Percentiles rank a stretch among this genome's conserved stretches.
Evolutionary conservation across 2,797 vertebrate species (phyloP).

Genomic region (Pseudochirops cupreus): DNA sequence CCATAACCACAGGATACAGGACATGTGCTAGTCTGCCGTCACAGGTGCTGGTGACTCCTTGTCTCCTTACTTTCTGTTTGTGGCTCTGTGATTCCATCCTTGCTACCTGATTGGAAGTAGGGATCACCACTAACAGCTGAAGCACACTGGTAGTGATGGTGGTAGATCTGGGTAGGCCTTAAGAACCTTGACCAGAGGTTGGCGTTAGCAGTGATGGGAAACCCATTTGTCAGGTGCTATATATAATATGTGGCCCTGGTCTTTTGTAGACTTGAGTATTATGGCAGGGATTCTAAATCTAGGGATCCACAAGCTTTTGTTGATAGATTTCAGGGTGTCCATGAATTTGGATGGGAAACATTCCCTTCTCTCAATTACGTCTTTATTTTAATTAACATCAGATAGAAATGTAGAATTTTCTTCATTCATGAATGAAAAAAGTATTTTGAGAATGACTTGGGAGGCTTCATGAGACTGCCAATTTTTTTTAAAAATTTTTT

Average conservation of each 20-base stretch:
- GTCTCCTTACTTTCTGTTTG: neutral
- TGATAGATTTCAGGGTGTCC: neutral
- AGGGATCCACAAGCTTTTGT: neutral
- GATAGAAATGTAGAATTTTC: neutral
- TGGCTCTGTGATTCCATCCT: constrained; percentile 24
- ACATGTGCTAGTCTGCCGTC: neutral
- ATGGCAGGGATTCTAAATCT: no score
- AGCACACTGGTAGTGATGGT: neutral
- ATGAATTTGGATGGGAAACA: neutral
- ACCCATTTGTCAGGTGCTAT: neutral
- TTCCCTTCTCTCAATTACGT: neutral
- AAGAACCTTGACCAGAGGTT: no score
- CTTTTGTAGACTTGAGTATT: constrained; percentile 37
- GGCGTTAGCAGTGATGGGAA: no score
- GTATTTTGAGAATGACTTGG: neutral
- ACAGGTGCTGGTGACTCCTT: neutral
- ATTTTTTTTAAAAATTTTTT: no score
- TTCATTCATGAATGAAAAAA: neutral
- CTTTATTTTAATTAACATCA: neutral
- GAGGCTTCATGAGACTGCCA: neutral
- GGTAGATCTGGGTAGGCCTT: no score
- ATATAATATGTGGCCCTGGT: neutral
- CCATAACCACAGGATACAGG: neutral
- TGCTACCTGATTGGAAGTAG: constrained; percentile 1
- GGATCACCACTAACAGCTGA: neutral